These are phyloP conservation scores for Helicolenus hilgendorfi DNA, from an alignment of 2,797 vertebrate genomes.

Conservation along the genomic window DNA sequence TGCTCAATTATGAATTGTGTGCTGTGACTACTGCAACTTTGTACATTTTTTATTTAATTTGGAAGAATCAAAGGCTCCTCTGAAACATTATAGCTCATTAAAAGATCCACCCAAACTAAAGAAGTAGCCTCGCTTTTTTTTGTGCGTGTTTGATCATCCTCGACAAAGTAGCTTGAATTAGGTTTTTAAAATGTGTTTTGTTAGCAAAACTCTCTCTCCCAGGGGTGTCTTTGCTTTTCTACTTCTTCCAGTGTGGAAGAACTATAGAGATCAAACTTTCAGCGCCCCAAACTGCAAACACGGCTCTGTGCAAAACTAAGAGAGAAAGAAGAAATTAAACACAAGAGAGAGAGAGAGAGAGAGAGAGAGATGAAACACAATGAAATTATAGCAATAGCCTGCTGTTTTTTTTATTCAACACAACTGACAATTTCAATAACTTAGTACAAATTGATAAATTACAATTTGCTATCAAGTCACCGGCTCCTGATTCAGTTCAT, in stretches of 20 bases:
- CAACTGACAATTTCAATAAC: background rate
- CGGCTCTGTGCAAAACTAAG: background rate
- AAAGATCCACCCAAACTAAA: background rate
- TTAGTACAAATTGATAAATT: background rate
- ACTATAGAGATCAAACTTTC: background rate
- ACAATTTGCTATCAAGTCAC: background rate
- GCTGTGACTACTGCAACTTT: background rate
- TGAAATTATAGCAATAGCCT: background rate
- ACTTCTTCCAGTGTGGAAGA: background rate
- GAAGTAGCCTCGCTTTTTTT: background rate
- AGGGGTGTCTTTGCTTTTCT: background rate
- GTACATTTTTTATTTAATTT: background rate
- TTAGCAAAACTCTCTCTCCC: background rate
- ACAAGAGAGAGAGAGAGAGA: background rate
- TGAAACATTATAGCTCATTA: slow-evolving; percentile 42
- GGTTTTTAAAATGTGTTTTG: slow-evolving; percentile 15
- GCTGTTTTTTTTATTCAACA: background rate
- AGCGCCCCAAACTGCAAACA: background rate
- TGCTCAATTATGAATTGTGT: background rate
- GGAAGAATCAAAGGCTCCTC: slow-evolving; percentile 6
- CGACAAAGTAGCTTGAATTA: slow-evolving; percentile 10
- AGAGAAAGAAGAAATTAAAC: background rate
- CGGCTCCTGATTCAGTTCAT: background rate
- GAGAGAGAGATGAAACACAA: background rate
- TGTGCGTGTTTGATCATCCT: slow-evolving; percentile 16